Conservation (phyloP, 2,888 invertebrate species). For the Morinoia aosen region DNA sequence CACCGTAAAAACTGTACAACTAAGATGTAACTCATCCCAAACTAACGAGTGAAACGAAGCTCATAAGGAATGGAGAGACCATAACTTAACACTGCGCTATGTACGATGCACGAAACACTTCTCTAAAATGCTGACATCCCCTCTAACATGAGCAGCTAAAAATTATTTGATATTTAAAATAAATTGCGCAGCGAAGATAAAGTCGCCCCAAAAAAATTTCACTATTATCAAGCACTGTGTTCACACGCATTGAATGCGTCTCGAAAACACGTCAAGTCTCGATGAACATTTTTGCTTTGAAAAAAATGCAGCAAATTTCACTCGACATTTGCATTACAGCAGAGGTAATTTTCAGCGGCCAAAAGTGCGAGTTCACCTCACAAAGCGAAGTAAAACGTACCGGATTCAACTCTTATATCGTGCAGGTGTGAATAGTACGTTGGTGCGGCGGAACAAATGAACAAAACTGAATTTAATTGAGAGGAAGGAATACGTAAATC, state of each 20-base stretch:
- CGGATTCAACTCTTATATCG: not conserved
- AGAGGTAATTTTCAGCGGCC: too few species aligned
- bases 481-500: not conserved
- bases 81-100: too few species aligned
- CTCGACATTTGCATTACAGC: not conserved
- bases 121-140: too few species aligned
- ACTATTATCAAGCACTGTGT: not conserved
- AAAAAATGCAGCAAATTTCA: not conserved
- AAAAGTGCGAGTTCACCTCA: not conserved
- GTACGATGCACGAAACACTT: too few species aligned
- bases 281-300: not conserved
- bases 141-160: too few species aligned
- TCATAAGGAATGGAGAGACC: too few species aligned
- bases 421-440: not conserved
- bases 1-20: too few species aligned
- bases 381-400: not conserved
- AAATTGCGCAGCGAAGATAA: too few species aligned
- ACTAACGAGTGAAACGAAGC: too few species aligned
- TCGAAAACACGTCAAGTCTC: not conserved
- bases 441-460: not conserved
- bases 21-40: too few species aligned
- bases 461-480: not conserved
- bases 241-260: not conserved
- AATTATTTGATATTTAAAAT: too few species aligned
- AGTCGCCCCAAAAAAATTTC: not conserved